Base-by-base conservation (phyloP, 2,888 invertebrate species). In the Ceratothoa steindachneri region DNA sequence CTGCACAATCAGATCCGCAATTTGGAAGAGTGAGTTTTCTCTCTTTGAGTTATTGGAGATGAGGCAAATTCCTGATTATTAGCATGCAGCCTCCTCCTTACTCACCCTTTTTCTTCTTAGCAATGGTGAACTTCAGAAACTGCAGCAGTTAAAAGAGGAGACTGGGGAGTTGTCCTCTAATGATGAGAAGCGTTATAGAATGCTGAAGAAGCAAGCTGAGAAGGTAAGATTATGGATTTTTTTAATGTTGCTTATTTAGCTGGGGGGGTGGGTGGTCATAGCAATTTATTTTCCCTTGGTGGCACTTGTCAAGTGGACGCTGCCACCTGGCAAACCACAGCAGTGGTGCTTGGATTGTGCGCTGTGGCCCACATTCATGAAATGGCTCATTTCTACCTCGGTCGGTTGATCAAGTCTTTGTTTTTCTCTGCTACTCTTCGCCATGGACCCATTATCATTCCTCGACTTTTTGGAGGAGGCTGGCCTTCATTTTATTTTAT, bases 1-100 rank as follows among this genome's bases (percentile, higher is more conserved):
- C 86, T 99, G 52, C 99, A 99, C 84, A 96, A 97, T 84, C 99
- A 99, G 84, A 95, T 99, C 2, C 89, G 96, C 15, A 96, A 94
- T 72, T 89, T 98, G 88, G 95, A 97, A 74, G 93, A 93, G 65
- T 87, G 31, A 69, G 78, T 75, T 82, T 30, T 53, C 51, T 71
- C 9, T 52, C n/a, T 55, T 19, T 30, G 1, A 67, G 52, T 15
- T 12, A 22, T 60, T 71, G 30, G 31, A 28, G 9, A 69, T 72
- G 12, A 73, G 60, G 64, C n/a, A n/a, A n/a, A n/a, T n/a, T n/a
- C n/a, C n/a, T n/a, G n/a, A n/a, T 74, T 53, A 78, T n/a, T 1
- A 52, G 24, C 64, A n/a, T n/a, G n/a, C n/a, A n/a, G n/a, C n/a
- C n/a, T 2, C 5, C 9, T 51, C 7, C 0, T 27, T 1, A 70